Evolutionary conservation across 2,888 invertebrate species (phyloP).

Genomic region (Dryocosmus kuriphilus): DNA sequence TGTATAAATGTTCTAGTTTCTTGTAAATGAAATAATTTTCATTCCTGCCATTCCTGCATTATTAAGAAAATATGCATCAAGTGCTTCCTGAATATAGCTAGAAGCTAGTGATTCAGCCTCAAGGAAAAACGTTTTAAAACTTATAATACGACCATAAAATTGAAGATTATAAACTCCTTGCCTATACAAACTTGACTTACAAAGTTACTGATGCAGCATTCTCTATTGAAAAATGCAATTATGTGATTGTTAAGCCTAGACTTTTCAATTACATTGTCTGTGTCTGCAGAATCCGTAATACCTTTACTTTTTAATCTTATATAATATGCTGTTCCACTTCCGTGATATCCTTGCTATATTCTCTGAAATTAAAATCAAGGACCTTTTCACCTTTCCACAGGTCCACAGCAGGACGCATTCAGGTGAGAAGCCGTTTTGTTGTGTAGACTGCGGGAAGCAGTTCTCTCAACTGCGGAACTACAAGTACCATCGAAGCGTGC

Average conservation of each 20-base stretch:
- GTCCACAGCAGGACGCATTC: conserved; percentile 77
- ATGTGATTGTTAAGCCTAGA: not conserved
- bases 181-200: not conserved
- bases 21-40: not conserved
- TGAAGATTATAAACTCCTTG: not conserved
- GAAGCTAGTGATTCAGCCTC: not conserved
- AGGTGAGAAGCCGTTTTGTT: conserved; percentile 82
- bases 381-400: conserved; percentile 59
- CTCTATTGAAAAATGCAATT: not conserved
- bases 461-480: conserved; percentile 91
- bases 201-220: not conserved
- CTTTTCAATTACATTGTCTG: not conserved
- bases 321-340: not conserved
- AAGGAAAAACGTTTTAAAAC: not conserved
- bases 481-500: conserved; percentile 89
- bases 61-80: conserved; percentile 7
- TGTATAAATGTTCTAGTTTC: not conserved
- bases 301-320: not conserved
- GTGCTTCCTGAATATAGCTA: not conserved
- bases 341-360: not conserved
- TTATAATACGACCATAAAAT: conserved; percentile 7
- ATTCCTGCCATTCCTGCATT: not conserved
- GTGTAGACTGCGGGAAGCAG: conserved; percentile 88
- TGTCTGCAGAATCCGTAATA: not conserved
- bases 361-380: conserved; percentile 21